Base-by-base conservation (phyloP, 2,888 invertebrate species). In the Apoderus coryli region DNA sequence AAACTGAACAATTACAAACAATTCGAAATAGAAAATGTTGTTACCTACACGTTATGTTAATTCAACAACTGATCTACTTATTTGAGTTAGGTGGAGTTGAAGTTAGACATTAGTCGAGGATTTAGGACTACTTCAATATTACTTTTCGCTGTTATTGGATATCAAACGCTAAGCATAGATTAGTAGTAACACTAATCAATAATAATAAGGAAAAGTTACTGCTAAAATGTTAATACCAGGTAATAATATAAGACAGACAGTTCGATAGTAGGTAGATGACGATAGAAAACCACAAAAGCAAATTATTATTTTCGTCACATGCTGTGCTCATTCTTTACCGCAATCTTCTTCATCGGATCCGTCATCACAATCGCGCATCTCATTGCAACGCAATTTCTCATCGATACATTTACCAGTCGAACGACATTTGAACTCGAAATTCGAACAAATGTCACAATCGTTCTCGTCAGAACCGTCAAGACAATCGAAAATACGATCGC, bases 391-490 rank as follows among this genome's bases (percentile, higher is more conserved):
- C 24, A 54, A 52, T 15, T 45, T 45, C 13, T 40, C 42, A 14
- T 54, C 47, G 38, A 69, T 59, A 46, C 82, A 84, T 12, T 35
- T 38, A 22, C 52, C 52, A 27, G 41, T 42, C 5, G 43, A 47
- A 10, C 16, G 28, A 40, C 58, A 61, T 47, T 43, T 43, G 35
- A 54, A 55, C 29, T 44, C 22, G 7, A 37, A 33, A 4, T 30
- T 9, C n/a, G 27, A 32, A 27, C 48, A 48, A 10, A 34, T 34
- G 5, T 35, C 29, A 32, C 46, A 84, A 42, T 75, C 75, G 31
- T 69, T 51, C 60, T 85, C 85, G 54, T 85, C 84, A 23, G 73
- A 72, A 14, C 69, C 67, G 49, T 84, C 82, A 1, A 56, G 54
- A 52, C 92, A 93, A 54, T 93, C 93, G 31, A 67, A 67, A 40